phyloP scores from a whole-genome alignment of 1,140 invertebrate species.

The Ceratina japonica region DNA sequence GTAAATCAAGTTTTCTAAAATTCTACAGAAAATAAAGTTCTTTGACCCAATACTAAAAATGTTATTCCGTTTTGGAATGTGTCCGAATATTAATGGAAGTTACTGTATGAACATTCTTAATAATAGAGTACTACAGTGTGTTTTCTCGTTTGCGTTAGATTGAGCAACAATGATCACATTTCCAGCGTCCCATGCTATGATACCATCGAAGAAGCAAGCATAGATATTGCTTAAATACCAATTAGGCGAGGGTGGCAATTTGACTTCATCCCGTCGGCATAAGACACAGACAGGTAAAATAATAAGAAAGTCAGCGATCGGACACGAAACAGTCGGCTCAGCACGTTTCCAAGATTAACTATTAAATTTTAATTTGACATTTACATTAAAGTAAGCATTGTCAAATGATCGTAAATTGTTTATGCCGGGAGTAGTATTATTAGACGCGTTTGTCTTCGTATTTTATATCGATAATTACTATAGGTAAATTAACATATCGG shows the following conservation, averaged over 20 bases:
- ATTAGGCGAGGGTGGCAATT: conserved; percentile 85
- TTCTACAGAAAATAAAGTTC: no score
- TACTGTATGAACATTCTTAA: conserved; percentile 72
- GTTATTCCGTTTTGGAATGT: no score
- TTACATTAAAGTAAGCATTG: background rate
- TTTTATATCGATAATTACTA: background rate
- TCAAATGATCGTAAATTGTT: background rate
- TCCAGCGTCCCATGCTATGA: conserved; percentile 83
- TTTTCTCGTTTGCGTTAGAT: conserved; percentile 59
- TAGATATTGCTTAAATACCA: conserved; percentile 85
- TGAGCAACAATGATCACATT: conserved; percentile 80
- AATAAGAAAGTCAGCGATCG: no score
- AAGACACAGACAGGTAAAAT: no score
- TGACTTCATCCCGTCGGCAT: conserved; percentile 79
- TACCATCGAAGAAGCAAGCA: conserved; percentile 82
- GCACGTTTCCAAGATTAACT: background rate
- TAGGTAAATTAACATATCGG: no score
- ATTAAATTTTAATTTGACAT: background rate
- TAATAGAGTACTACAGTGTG: conserved; percentile 72
- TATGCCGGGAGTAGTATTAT: no score
- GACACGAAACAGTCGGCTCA: background rate
- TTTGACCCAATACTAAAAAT: no score
- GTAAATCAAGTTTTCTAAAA: no score
- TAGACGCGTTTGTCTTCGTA: no score
- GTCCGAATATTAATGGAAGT: no score